Percentiles rank a stretch among this genome's conserved stretches.
Evolutionary conservation across 2,113 vertebrate species (phyloP).

Genomic region (Oryzias melastigma): DNA sequence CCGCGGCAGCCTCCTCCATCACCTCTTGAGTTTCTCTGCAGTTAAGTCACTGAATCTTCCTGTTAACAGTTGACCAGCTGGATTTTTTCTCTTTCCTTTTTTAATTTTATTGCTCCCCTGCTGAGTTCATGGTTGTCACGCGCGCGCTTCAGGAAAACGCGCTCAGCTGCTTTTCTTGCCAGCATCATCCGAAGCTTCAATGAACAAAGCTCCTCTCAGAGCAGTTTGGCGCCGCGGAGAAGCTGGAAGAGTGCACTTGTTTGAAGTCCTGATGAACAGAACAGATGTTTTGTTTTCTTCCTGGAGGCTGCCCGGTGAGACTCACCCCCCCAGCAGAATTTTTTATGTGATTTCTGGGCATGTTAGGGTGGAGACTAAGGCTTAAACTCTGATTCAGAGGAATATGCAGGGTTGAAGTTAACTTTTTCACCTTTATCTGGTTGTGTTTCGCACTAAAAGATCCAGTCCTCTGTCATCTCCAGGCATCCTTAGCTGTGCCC

Average conservation of each 20-base stretch:
- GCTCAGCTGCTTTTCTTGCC: not conserved
- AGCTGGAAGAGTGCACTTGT: conserved; percentile 21
- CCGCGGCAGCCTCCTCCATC: not conserved
- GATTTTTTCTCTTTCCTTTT: too few relatives aligned
- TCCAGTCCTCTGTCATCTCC: conserved; percentile 7
- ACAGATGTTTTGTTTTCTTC: not conserved
- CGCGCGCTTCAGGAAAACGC: not conserved
- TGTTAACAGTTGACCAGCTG: too few relatives aligned
- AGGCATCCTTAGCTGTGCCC: conserved; percentile 6
- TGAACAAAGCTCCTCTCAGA: not conserved
- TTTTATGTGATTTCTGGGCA: conserved; percentile 19
- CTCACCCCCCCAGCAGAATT: not conserved
- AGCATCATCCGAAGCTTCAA: not conserved
- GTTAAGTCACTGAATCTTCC: too few relatives aligned
- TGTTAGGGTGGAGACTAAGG: conserved; percentile 42
- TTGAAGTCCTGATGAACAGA: conserved; percentile 6
- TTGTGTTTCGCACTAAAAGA: too few relatives aligned
- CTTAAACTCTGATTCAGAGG: conserved; percentile 44
- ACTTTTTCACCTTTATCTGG: not conserved
- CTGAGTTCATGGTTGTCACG: too few relatives aligned
- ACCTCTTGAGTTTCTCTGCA: too few relatives aligned
- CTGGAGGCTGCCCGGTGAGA: conserved; percentile 26
- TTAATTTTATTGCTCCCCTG: too few relatives aligned
- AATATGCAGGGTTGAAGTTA: conserved; percentile 46
- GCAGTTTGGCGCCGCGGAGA: conserved; percentile 1